Percentiles rank a stretch among this genome's conserved stretches.
phyloP scores from a whole-genome alignment of 2,113 vertebrate genomes.

The Cyrtonyx montezumae region DNA sequence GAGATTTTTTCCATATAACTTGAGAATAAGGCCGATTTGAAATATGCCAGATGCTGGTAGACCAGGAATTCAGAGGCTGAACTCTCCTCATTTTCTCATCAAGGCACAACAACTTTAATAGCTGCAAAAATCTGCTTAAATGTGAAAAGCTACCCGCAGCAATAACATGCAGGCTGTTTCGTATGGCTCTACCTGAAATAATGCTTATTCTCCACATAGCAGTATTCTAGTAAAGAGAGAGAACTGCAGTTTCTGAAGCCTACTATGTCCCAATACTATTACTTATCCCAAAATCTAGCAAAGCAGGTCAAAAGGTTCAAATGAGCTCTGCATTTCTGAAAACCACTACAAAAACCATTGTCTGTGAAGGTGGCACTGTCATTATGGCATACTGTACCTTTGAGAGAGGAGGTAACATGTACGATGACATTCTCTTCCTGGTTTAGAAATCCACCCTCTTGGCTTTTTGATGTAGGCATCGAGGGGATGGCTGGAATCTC shows the following conservation, averaged over 20 bases:
- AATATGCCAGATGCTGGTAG: not conserved
- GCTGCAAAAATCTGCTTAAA: not conserved
- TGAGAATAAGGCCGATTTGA: not conserved
- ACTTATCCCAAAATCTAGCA: not conserved
- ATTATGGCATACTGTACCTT: slow-evolving; percentile 76
- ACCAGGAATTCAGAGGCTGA: not conserved
- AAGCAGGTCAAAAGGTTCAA: not conserved
- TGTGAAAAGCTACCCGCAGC: not conserved
- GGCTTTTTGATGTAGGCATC: slow-evolving; percentile 84
- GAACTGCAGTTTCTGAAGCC: not conserved
- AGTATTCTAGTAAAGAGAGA: not conserved
- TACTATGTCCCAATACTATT: not conserved
- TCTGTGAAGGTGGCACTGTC: not conserved
- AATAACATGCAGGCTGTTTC: not conserved
- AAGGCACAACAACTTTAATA: not conserved
- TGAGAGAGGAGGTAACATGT: slow-evolving; percentile 71
- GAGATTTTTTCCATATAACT: not conserved
- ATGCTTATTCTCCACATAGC: not conserved
- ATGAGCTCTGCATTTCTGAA: not conserved
- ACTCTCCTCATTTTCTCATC: not conserved
- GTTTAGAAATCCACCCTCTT: slow-evolving; percentile 86
- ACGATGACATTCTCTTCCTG: slow-evolving; percentile 76
- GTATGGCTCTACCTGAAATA: not conserved
- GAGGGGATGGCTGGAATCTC: slow-evolving; percentile 79
- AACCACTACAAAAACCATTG: not conserved